Base-by-base conservation (phyloP, 2,888 invertebrate species). In the Sphaerophoria rueppellii region DNA sequence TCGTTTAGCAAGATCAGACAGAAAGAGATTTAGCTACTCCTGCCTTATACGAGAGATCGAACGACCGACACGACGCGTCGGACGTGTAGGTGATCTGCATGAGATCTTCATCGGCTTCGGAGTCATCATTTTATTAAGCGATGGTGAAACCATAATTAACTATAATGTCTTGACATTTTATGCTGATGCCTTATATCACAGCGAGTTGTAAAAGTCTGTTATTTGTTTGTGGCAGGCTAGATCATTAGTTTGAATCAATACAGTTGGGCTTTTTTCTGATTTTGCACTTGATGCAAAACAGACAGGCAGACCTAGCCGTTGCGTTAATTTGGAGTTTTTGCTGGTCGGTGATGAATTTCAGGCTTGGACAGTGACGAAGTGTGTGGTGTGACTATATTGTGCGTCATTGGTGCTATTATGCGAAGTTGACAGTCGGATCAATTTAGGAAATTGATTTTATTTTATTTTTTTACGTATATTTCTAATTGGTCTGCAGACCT, bases 161-260 rank as follows among this genome's bases (percentile, higher is more conserved):
- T 63, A 50, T 76, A 58, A 76, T 70, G 60, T 70, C 80, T 76
- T 85, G 85, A 85, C 81, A 73, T 81, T 76, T 85, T 37, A 65
- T 80, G 81, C 72, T 76, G 70, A 80, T 76, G 72, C 16, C 55
- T 32, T 76, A 67, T 50, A 76, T 80, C 80, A 60, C 57, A 37
- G 5, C 12, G 9, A 60, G 58, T 74, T 74, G 75, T 75, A 71
- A 54, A 71, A 60, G 43, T 79, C 69, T 60, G 40, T 67, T 57
- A 54, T 78, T 67, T 35, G 37, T 43, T 80, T 57, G 12, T 63
- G 69, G 16, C 58, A 55, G 67, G 37, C 52, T 61, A 48, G 61
- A 85, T 81, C 85, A 85, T 85, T 85, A 76, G 81, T 85, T 80
- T 77, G 72, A 76, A 85, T 85, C 58, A 85, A 73, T 80, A 40